phyloP scores from a whole-genome alignment of 2,888 invertebrate species.

The Penaeus monodon region DNA sequence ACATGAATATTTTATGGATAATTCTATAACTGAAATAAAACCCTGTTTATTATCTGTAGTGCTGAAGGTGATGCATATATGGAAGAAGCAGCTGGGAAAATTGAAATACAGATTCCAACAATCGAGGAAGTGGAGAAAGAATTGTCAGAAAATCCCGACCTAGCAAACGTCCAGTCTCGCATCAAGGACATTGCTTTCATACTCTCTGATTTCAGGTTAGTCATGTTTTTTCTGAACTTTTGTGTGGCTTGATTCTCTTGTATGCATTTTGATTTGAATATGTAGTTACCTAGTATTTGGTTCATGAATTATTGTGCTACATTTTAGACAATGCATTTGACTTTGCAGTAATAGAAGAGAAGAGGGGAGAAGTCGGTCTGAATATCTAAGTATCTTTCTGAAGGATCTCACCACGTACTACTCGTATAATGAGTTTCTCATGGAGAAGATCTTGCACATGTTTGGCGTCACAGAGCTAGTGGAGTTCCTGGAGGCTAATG shows the following conservation, averaged over 20 bases:
- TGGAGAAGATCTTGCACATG: constrained; percentile 90
- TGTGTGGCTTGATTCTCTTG: too few species aligned
- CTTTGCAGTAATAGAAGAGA: constrained; percentile 71
- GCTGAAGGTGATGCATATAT: constrained; percentile 52
- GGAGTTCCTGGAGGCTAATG: constrained; percentile 96
- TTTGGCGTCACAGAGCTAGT: constrained; percentile 88
- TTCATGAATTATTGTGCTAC: too few species aligned
- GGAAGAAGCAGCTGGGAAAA: constrained; percentile 40
- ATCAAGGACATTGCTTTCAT: constrained; percentile 86
- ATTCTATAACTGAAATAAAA: neutral
- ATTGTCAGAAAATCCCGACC: constrained; percentile 74
- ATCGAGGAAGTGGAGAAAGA: constrained; percentile 78
- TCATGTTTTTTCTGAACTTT: too few species aligned
- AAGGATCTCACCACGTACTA: constrained; percentile 93
- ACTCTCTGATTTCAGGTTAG: constrained; percentile 79
- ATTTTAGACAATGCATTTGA: neutral
- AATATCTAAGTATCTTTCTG: constrained; percentile 84
- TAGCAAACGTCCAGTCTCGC: constrained; percentile 88
- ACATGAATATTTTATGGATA: too few species aligned
- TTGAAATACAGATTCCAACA: constrained; percentile 47
- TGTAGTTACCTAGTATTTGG: too few species aligned
- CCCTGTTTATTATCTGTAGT: constrained; percentile 8
- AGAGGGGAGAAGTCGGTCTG: constrained; percentile 78
- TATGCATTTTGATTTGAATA: too few species aligned
- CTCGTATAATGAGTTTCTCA: constrained; percentile 95